Evolutionary conservation across 2,888 invertebrate species (phyloP).

Genomic region (Elmis aenea): DNA sequence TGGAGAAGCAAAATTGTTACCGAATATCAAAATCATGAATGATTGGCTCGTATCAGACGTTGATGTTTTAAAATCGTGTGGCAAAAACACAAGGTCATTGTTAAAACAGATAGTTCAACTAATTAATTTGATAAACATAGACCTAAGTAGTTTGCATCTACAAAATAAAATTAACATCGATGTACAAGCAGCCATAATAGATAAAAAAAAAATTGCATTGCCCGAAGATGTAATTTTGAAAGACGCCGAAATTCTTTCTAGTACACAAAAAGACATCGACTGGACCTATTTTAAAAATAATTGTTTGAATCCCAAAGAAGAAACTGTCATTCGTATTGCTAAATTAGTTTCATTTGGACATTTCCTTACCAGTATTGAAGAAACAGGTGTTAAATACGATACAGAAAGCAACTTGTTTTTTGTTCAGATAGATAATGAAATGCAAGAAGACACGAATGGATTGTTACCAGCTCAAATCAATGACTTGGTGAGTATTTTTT

Average conservation of each 20-base stretch:
- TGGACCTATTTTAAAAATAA: slow-evolving; percentile 60
- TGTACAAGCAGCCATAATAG: slow-evolving; percentile 40
- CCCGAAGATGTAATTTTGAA: slow-evolving; percentile 72
- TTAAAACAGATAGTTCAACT: slow-evolving; percentile 76
- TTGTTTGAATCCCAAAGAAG: slow-evolving; percentile 58
- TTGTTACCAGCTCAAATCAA: no score
- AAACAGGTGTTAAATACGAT: slow-evolving; percentile 64
- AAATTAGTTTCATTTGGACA: slow-evolving; percentile 78
- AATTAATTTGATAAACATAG: slow-evolving; percentile 73
- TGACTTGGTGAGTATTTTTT: slow-evolving; percentile 10
- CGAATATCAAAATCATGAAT: slow-evolving; percentile 69
- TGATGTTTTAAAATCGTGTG: slow-evolving; percentile 72
- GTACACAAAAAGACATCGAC: slow-evolving; percentile 63
- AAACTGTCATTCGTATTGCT: slow-evolving; percentile 68
- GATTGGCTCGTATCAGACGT: slow-evolving; percentile 81
- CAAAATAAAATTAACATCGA: slow-evolving; percentile 41
- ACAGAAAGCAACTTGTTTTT: slow-evolving; percentile 41
- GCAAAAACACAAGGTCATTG: slow-evolving; percentile 71
- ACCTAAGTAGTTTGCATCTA: slow-evolving; percentile 52
- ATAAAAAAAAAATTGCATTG: slow-evolving; percentile 56
- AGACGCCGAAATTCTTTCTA: slow-evolving; percentile 63
- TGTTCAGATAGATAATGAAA: slow-evolving; percentile 29
- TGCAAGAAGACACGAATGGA: no score
- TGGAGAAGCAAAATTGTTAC: slow-evolving; percentile 56
- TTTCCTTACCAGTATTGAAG: slow-evolving; percentile 58